A percentile compares a stretch with the other conserved stretches of the same genome.
Evolutionary conservation across 2,113 vertebrate genomes (phyloP).

Genomic region (Rhynchomys soricoides): DNA sequence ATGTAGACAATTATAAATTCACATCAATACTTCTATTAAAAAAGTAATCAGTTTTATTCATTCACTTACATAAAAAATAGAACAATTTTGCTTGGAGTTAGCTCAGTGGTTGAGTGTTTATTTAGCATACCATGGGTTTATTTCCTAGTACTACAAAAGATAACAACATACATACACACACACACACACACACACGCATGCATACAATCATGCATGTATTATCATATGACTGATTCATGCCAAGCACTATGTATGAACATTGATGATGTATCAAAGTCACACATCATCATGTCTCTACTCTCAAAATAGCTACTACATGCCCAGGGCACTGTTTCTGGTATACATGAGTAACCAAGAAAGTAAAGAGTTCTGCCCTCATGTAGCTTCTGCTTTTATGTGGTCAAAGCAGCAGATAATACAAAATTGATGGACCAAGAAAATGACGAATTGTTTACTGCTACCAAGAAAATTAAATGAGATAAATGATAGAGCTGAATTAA

Average conservation of each 20-base stretch:
- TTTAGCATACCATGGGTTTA: not conserved
- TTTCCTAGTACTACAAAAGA: not conserved
- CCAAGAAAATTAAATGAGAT: not conserved
- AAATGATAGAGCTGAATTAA: not conserved
- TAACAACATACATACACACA: not conserved
- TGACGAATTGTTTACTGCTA: not conserved
- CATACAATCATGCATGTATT: too few relatives aligned
- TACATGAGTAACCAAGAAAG: not conserved
- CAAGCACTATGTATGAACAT: not conserved
- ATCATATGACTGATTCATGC: not conserved
- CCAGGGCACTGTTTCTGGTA: not conserved
- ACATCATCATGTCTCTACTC: not conserved
- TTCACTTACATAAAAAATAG: not conserved
- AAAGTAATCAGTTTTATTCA: not conserved
- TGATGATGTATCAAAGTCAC: not conserved
- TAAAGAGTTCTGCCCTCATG: not conserved
- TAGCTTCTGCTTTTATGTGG: not conserved
- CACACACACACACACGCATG: not conserved
- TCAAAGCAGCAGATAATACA: not conserved
- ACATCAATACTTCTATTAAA: not conserved
- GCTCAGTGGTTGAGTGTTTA: not conserved
- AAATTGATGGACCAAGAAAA: not conserved
- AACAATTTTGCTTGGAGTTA: not conserved
- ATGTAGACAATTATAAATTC: slow-evolving; percentile 16
- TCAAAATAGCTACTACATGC: not conserved